Evolutionary conservation across 2,888 invertebrate species (phyloP).

Genomic region (Lathronympha strigana): DNA sequence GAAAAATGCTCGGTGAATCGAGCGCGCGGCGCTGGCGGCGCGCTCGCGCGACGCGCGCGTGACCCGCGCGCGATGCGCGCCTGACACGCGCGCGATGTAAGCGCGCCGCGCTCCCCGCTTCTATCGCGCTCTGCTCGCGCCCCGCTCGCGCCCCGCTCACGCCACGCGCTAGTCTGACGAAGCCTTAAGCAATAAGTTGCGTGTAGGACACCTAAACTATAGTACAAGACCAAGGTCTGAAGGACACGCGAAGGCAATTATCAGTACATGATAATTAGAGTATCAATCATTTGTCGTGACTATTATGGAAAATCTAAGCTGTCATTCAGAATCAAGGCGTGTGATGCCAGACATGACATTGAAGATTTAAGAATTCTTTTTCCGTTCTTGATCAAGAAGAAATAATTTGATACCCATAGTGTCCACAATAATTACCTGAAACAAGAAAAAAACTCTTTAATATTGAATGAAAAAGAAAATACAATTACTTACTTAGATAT

Average conservation of each 20-base stretch:
- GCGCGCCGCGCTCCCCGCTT: too few relatives aligned
- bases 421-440: constrained; percentile 4
- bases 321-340: neutral
- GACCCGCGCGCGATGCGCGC: too few relatives aligned
- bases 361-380: neutral
- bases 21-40: too few relatives aligned
- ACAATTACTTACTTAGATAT: neutral
- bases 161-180: too few relatives aligned
- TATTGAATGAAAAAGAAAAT: neutral
- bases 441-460: neutral
- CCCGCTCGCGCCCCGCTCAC: too few relatives aligned
- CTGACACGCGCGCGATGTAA: too few relatives aligned
- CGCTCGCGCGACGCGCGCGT: too few relatives aligned
- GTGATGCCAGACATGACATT: too few relatives aligned
- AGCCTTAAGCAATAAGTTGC: constrained; percentile 43
- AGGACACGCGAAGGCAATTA: constrained; percentile 66
- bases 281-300: constrained; percentile 51
- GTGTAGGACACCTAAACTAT: constrained; percentile 48
- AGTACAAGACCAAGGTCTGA: constrained; percentile 67
- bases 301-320: constrained; percentile 1
- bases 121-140: too few relatives aligned
- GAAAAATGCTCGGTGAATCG: too few relatives aligned
- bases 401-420: neutral
- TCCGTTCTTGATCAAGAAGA: too few relatives aligned
- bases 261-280: constrained; percentile 46